Percentiles rank a stretch among this genome's conserved stretches.
Conservation (phyloP, 2,113 vertebrate species). For the Strix uralensis region DNA sequence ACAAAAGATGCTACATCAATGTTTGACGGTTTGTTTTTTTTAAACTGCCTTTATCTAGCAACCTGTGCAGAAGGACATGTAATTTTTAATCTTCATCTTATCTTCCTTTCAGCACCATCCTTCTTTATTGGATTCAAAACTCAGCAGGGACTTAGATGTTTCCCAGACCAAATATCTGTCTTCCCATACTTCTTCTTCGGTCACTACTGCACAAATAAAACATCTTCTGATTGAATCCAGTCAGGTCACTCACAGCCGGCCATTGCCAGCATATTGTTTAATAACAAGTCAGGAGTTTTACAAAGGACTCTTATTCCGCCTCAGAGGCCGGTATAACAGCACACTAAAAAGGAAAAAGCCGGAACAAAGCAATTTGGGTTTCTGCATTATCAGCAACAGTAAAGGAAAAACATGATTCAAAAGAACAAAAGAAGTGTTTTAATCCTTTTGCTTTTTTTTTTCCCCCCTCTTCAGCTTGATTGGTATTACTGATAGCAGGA, state of each 20-base stretch:
- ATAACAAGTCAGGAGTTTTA: not conserved
- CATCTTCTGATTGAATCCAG: not conserved
- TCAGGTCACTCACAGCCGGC: not conserved
- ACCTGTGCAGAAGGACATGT: not conserved
- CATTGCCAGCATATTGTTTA: not conserved
- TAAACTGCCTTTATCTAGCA: not conserved
- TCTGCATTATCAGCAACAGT: not conserved
- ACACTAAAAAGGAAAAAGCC: not conserved
- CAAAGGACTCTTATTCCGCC: not conserved
- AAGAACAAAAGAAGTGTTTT: not conserved
- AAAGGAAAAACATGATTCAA: not conserved
- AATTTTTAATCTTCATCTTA: not conserved
- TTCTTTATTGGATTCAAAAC: not conserved
- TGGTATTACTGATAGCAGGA: not conserved
- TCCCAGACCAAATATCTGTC: conserved; percentile 1
- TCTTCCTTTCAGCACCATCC: not conserved
- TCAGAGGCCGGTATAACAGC: not conserved
- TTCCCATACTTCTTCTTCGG: not conserved
- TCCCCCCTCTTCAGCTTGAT: not conserved
- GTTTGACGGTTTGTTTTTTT: not conserved
- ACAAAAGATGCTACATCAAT: not conserved
- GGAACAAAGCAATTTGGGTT: not conserved
- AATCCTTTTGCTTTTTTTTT: not conserved
- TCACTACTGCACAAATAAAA: not conserved
- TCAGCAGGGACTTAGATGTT: not conserved